These are phyloP conservation scores for Tetrax tetrax DNA, from an alignment of 2,113 vertebrate species.

Conservation along the genomic window DNA sequence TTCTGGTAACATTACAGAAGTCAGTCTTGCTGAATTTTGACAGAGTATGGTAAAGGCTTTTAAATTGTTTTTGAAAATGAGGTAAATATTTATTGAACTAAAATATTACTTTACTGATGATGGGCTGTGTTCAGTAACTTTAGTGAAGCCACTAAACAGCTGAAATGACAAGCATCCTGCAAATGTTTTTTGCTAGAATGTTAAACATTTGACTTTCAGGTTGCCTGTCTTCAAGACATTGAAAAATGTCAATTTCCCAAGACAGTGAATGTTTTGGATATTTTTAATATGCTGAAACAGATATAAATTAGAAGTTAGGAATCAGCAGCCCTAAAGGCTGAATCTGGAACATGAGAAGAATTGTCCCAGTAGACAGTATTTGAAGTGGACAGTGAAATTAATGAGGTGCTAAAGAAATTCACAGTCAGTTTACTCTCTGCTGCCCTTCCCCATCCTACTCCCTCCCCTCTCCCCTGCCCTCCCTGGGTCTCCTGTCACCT, in stretches of 20 bases:
- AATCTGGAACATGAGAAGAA: neutral
- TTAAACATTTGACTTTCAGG: neutral
- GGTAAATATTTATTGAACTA: neutral
- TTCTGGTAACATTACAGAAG: neutral
- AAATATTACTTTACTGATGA: neutral
- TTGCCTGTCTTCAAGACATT: neutral
- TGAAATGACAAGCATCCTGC: neutral
- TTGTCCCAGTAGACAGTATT: neutral
- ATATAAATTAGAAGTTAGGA: neutral
- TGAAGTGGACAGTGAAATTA: neutral
- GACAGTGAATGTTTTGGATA: neutral
- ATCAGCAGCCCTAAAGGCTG: neutral
- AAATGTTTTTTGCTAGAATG: neutral
- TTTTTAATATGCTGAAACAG: neutral
- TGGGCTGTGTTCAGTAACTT: neutral
- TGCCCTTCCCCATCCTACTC: neutral
- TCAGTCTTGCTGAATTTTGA: neutral
- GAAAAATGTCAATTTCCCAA: neutral
- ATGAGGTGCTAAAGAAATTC: neutral
- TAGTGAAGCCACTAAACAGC: neutral
- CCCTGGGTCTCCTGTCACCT: neutral
- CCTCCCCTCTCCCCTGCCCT: neutral
- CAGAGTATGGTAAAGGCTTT: neutral
- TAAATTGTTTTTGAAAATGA: neutral
- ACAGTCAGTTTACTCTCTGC: neutral